phyloP scores from a whole-genome alignment of 2,888 invertebrate genomes.

The Drosophila anomelani region DNA sequence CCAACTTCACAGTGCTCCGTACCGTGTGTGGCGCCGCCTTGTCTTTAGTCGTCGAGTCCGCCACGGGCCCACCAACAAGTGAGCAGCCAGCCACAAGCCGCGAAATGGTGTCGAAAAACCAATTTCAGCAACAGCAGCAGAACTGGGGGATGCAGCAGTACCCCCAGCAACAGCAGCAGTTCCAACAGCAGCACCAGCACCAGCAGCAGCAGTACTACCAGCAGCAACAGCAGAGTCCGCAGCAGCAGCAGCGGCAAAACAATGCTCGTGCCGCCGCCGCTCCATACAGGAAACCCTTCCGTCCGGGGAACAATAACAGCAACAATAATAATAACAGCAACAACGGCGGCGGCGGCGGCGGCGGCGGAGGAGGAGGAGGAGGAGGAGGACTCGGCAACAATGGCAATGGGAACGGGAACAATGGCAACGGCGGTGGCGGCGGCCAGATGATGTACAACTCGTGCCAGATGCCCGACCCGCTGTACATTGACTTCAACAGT shows the following conservation, averaged over 20 bases:
- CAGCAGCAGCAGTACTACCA: slow-evolving; percentile 7
- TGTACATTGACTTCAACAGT: slow-evolving; percentile 84
- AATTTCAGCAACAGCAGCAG: slow-evolving; percentile 26
- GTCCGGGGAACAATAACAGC: slow-evolving; percentile 25
- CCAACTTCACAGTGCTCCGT: neutral
- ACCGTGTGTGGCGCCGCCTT: neutral
- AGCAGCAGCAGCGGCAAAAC: slow-evolving; percentile 17
- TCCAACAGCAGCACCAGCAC: slow-evolving; percentile 11
- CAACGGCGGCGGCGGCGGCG: neutral
- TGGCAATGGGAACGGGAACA: slow-evolving; percentile 23
- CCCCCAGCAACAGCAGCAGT: slow-evolving; percentile 7
- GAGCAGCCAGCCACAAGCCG: slow-evolving; percentile 2
- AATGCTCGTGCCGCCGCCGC: slow-evolving; percentile 33
- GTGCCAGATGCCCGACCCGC: slow-evolving; percentile 84
- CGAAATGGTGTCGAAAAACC: slow-evolving; percentile 39
- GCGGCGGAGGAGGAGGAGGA: slow-evolving; percentile 10
- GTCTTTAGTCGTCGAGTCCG: neutral
- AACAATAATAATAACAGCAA: slow-evolving; percentile 6
- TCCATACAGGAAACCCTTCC: slow-evolving; percentile 35
- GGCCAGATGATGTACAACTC: slow-evolving; percentile 81
- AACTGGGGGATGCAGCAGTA: slow-evolving; percentile 37
- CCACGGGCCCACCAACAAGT: slow-evolving; percentile 8
- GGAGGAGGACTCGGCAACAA: slow-evolving; percentile 16
- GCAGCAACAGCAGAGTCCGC: slow-evolving; percentile 10
- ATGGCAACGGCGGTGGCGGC: slow-evolving; percentile 38